phyloP scores from a whole-genome alignment of 2,888 invertebrate genomes.

The Xanthia togata region DNA sequence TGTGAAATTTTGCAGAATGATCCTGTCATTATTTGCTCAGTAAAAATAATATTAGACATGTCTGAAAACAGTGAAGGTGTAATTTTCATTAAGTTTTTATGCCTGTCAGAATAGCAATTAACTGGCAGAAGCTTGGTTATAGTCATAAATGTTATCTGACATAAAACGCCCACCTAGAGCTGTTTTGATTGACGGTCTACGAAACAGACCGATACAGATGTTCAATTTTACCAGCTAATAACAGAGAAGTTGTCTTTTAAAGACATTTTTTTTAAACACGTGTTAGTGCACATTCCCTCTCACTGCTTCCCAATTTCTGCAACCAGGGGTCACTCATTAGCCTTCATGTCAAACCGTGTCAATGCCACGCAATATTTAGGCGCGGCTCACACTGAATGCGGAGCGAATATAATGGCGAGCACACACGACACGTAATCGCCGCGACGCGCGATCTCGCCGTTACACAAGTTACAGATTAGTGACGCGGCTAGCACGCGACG shows the following conservation, averaged over 20 bases:
- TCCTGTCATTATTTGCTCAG: slow-evolving; percentile 16
- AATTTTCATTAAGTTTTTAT: slow-evolving; percentile 36
- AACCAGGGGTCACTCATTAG: slow-evolving; percentile 58
- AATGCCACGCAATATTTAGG: slow-evolving; percentile 72
- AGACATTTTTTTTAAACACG: not conserved
- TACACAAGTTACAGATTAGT: slow-evolving; percentile 82
- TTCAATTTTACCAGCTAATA: not conserved
- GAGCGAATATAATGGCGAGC: slow-evolving; percentile 77
- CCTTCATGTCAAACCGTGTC: slow-evolving; percentile 76
- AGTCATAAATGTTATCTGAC: not conserved
- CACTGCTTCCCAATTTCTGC: slow-evolving; percentile 9
- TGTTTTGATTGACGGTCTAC: not conserved
- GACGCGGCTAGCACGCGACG: slow-evolving; percentile 81
- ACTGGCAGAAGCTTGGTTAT: not conserved
- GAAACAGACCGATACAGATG: not conserved
- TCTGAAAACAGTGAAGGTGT: slow-evolving; percentile 21
- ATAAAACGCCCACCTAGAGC: not conserved
- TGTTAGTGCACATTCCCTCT: not conserved
- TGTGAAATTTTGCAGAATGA: slow-evolving; percentile 16
- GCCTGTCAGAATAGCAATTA: not conserved
- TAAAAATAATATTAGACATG: slow-evolving; percentile 11
- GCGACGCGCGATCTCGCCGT: slow-evolving; percentile 72
- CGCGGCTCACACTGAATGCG: slow-evolving; percentile 67
- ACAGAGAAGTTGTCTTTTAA: not conserved
- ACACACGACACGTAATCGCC: slow-evolving; percentile 78